Conservation (phyloP, 2,888 invertebrate species). For the Pomacea canaliculata region DNA sequence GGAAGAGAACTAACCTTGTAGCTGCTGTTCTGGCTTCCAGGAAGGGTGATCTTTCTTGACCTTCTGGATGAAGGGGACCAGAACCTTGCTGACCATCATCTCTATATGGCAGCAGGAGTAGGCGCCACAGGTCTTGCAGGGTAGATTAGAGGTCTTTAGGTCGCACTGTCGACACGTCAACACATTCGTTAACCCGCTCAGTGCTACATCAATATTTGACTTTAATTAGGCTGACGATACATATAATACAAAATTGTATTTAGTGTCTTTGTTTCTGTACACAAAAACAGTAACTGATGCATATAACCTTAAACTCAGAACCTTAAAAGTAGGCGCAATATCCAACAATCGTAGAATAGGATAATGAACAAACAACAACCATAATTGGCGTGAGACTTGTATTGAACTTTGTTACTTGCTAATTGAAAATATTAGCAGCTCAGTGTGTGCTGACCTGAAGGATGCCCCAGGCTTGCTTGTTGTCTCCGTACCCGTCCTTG, state of each 20-base stretch:
- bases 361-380: too few relatives aligned
- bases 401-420: too few relatives aligned
- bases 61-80: neutral
- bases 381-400: too few relatives aligned
- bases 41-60: neutral
- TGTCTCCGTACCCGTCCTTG: constrained; percentile 20
- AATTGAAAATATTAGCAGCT: neutral
- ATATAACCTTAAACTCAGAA: too few relatives aligned
- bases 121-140: neutral
- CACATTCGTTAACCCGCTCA: neutral
- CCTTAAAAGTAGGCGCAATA: too few relatives aligned
- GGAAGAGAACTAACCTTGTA: neutral
- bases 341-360: too few relatives aligned
- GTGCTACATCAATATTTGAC: too few relatives aligned
- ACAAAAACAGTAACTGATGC: too few relatives aligned
- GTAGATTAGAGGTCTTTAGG: neutral
- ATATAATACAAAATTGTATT: too few relatives aligned
- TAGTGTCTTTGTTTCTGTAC: too few relatives aligned
- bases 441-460: constrained; percentile 13
- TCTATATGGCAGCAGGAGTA: neutral
- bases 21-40: neutral
- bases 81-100: neutral
- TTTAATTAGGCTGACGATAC: too few relatives aligned
- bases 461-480: constrained; percentile 25
- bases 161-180: neutral